Evolutionary conservation across 2,888 invertebrate species (phyloP), one percentile per base, ranked within the genome.

Genomic region (Ectemnius cavifrons): DNA sequence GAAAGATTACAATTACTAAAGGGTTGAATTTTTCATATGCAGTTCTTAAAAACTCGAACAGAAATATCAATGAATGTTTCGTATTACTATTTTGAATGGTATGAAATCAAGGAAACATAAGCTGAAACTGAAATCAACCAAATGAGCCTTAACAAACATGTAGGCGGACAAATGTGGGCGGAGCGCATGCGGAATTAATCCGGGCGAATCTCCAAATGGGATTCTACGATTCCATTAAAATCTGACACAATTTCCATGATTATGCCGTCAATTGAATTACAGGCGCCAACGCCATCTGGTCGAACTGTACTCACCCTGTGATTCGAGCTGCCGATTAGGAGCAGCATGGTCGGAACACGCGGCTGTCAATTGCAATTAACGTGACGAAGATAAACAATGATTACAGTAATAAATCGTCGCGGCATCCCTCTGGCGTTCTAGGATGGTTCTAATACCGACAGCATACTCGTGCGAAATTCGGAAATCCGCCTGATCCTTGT

Each of bases 161-260:
- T 11, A 37, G 37, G 37, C n/a, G 52, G 16, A 14, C n/a, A 4
- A 52, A 52, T 52, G 52, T 16, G 52, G 61, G 57, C 46, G 37
- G 16, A 62, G 20, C 45, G 64, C 57, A 27, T 47, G 6, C 58
- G 58, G 63, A 69, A 69, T 69, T 65, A 65, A 20, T 49, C 28
- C 52, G 8, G n/a, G 45, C 62, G 62, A 68, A 68, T 68, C 56
- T 59, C 52, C 64, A 77, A 77, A 77, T 77, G 75, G 65, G 71
- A 75, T 77, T 58, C 71, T 59, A 45, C 64, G 67, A 71, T 72
- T 65, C 75, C 71, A 71, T 75, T 72, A 77, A 75, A 77, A 75
- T 75, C 71, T 60, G 67, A 75, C 64, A 67, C 65, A 67, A 77
- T 77, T 77, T 72, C 75, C 77, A 63, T 75, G 75, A 77, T 77